Evolutionary conservation across 2,888 invertebrate genomes (phyloP), one percentile per base, ranked within the genome.

Genomic region (Cylindroiulus punctatus): DNA sequence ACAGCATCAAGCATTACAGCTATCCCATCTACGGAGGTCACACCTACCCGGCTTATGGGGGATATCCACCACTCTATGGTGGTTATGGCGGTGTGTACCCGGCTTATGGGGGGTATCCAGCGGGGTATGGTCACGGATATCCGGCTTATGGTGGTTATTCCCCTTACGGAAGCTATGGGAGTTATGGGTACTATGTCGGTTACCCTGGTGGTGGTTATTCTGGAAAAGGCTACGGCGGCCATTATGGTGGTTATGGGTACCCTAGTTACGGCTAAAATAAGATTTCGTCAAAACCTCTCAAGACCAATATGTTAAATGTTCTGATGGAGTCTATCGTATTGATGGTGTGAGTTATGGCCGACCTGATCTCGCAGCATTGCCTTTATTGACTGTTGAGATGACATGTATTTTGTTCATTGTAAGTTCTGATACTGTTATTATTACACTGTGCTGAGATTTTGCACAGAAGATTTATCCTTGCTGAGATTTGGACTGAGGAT

Each of bases 171-270:
- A 57, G 86, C 76, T 85, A 85, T 81, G 81, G 81, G 1, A 40
- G 81, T 30, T 85, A 81, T 26, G 86, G 86, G 1, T 36, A 81
- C 10, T 47, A 42, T 19, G 86, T 81, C 10, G 36, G 47, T 32
- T 65, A 81, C 14, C 22, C 81, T 22, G 65, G 47, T 57, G 85
- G 85, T 85, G 85, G 85, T 19, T 52, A 65, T 22, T 22, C 47
- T 26, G 47, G 57, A 14, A 57, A 32, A n/a, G 42, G 44, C 44
- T 84, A 84, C 19, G 84, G 84, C 19, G 84, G 84, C 3, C 44
- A 84, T 52, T 82, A 85, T 47, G 85, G 81, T 19, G 86, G 86
- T n/a, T 85, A 85, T 85, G 81, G 81, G 14, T 85, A 85, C n/a
- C 85, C 85, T 52, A 85, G 85, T n/a, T 85, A 85, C 30, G 85